Evolutionary conservation across 2,888 invertebrate species (phyloP).

Genomic region (Harpagoxenus sublaevis): DNA sequence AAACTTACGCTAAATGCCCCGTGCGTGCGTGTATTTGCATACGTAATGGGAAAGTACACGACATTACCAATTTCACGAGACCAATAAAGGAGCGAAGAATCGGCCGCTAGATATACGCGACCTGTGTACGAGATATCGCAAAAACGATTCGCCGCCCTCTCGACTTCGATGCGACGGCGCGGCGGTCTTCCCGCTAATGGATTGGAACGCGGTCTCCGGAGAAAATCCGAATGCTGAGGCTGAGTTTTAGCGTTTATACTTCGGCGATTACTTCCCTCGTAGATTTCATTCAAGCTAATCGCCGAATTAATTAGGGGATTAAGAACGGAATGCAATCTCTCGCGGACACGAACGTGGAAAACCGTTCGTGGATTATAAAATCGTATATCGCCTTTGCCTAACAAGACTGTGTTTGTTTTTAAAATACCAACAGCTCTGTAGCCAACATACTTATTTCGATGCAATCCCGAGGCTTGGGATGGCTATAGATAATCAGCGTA

Average conservation of each 20-base stretch:
- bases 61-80: conserved; percentile 44
- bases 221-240: background rate
- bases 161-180: background rate
- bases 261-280: background rate
- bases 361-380: background rate
- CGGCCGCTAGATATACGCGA: conserved; percentile 27
- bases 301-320: conserved; percentile 16
- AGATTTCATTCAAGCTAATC: background rate
- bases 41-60: conserved; percentile 33
- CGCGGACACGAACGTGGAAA: background rate
- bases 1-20: conserved; percentile 62
- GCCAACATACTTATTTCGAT: conserved; percentile 9
- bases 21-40: conserved; percentile 27
- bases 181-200: conserved; percentile 21
- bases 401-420: background rate
- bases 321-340: background rate
- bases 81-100: background rate
- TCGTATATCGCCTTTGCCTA: background rate
- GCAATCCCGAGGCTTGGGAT: conserved; percentile 9
- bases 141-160: conserved; percentile 1
- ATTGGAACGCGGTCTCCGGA: conserved; percentile 19
- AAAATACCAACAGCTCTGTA: background rate
- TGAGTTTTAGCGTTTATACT: conserved; percentile 11
- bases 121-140: background rate
- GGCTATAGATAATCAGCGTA: background rate